Conservation (phyloP, 2,113 vertebrate species). For the Sinocyclocheilus grahami region DNA sequence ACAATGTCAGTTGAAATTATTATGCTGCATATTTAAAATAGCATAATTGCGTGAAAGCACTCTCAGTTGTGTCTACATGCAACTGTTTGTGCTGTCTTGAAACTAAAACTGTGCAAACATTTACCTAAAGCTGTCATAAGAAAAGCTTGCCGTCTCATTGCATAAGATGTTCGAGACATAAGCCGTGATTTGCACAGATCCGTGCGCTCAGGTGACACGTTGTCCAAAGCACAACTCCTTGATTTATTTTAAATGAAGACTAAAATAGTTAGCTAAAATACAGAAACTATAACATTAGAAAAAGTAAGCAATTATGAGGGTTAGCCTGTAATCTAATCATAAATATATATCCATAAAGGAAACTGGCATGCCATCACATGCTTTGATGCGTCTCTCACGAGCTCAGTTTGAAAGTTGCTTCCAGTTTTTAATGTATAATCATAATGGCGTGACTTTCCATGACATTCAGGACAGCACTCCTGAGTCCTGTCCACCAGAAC, state of each 20-base stretch:
- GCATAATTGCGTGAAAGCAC: background rate
- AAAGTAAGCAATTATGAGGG: background rate
- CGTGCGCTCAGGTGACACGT: background rate
- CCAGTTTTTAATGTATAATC: background rate
- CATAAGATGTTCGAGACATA: background rate
- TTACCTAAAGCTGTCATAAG: background rate
- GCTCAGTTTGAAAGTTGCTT: slow-evolving; percentile 3
- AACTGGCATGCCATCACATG: slow-evolving; percentile 19
- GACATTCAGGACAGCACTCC: background rate
- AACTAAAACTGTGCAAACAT: background rate
- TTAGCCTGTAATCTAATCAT: background rate
- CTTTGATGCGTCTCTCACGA: slow-evolving; percentile 26
- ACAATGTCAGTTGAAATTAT: background rate
- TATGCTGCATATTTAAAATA: too few species aligned
- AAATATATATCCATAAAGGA: background rate
- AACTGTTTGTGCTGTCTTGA: background rate
- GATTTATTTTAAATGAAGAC: background rate
- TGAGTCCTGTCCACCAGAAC: background rate
- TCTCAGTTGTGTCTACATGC: background rate
- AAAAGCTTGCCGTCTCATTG: background rate
- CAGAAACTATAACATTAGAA: background rate
- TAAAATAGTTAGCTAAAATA: background rate
- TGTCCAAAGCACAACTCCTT: background rate
- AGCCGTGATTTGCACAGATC: background rate
- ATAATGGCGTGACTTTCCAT: slow-evolving; percentile 21